Evolutionary conservation across 2,113 vertebrate genomes (phyloP), one percentile per base, ranked within the genome.

Genomic region (Phocoena sinus): DNA sequence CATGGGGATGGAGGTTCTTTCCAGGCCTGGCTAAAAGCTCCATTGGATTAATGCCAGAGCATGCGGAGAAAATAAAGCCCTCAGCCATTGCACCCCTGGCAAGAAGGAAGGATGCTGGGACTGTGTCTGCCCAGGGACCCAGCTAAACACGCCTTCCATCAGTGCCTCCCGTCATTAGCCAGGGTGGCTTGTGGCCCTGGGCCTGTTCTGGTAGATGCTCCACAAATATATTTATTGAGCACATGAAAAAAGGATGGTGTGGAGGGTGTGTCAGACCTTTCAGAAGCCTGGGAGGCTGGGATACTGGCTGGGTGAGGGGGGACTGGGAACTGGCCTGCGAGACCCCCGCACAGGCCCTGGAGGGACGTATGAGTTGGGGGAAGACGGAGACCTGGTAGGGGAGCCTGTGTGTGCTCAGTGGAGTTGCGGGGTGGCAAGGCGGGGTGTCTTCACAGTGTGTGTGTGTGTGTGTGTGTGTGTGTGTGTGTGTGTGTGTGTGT

Each of bases 41-140:
- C 25, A 23, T 9, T 3, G 14, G 28, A 28, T 58, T 47, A 13
- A 23, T 0, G 0, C 23, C 8, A 60, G 47, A 50, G 60, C 0
- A 0, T 14, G 8, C 6, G 6, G 15, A 62, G 18, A 65, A 84
- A 38, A 84, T 23, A n/a, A 31, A 95, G 62, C 20, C 50, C 41
- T 8, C 14, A 9, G 25, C 18, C 9, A 7, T 2, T 2, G 4
- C 18, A n/a, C 12, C 12, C 36, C 53, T 8, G 68, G 36, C 53
- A 82, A 17, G 3, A 17, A 58, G 25, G 47, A 38, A 76, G 67
- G 23, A 36, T 3, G 9, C 18, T 3, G 1, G 50, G 17, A 83
- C 9, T 8, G 21, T 0, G 6, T 79, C 21, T 17, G 5, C 36
- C 12, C 25, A 36, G 31, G 20, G 38, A 50, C 47, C 26, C 44